A percentile compares a stretch with the other conserved stretches of the same genome.
phyloP scores from a whole-genome alignment of 2,113 vertebrate species.

The Cisticola juncidis region DNA sequence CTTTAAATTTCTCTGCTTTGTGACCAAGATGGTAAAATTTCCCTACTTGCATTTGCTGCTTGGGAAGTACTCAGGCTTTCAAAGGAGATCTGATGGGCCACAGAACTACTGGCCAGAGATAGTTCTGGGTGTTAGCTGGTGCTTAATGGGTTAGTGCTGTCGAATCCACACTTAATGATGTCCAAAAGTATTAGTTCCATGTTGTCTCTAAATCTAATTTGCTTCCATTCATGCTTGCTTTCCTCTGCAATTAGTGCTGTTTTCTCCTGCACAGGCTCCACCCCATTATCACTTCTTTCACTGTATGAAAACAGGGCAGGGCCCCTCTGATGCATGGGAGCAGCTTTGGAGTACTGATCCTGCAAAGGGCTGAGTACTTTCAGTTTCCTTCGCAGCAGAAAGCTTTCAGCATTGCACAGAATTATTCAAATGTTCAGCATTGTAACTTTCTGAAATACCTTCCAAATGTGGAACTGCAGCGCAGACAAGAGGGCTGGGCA shows the following conservation, averaged over 20 bases:
- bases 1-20: not conserved
- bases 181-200: slow-evolving; percentile 38
- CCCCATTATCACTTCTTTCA: not conserved
- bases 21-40: not conserved
- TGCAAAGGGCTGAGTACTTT: not conserved
- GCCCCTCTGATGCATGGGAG: not conserved
- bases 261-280: slow-evolving; percentile 9
- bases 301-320: not conserved
- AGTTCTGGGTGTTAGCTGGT: not conserved
- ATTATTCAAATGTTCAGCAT: not conserved
- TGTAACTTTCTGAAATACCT: slow-evolving; percentile 50
- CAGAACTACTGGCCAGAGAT: not conserved
- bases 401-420: not conserved
- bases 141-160: not conserved
- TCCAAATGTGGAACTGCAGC: slow-evolving; percentile 44
- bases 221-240: slow-evolving; percentile 40
- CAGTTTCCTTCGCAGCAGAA: not conserved
- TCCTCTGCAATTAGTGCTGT: slow-evolving; percentile 42
- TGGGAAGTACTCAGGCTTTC: not conserved
- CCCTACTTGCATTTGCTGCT: not conserved
- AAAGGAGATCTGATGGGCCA: not conserved
- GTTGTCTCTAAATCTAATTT: slow-evolving; percentile 45
- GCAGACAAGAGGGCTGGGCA: slow-evolving; percentile 63
- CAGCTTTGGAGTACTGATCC: not conserved
- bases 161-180: not conserved